Evolutionary conservation across 92 coral and sea anemone species (phyloP), one percentile per base, ranked within the genome.

Genomic region (Epizoanthus fatuus): DNA sequence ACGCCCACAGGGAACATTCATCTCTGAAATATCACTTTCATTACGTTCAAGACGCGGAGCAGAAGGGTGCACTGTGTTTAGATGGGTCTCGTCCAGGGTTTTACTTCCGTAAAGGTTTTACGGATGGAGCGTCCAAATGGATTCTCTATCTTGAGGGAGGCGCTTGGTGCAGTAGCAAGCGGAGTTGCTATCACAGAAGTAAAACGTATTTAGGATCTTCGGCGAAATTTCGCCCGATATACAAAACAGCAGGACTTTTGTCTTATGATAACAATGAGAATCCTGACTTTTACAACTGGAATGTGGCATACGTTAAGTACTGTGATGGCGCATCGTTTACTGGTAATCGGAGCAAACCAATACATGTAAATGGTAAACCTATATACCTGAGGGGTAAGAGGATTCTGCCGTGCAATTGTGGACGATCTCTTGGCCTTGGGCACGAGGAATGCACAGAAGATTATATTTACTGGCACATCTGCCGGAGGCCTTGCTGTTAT

Each of bases 291-390:
- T 88, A 93, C 90, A 81, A 95, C 93, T 97, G 99, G 99, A 95
- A 93, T 84, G 93, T 88, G 14, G 99, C 90, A 70, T 97, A 78
- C 60, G 87, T 97, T 63, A 89, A 90, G n/a, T 97, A 97, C 86
- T 97, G 99, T 63, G 99, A 97, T 66, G 99, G 99, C 2, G 92
- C 96, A 45, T 97, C 99, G 29, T 97, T 91, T 57, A 86, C 99
- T 1, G 99, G 99, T 29, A 95, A 91, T 72, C 87, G 99, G 56
- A 66, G 91, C 20, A 80, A 95, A n/a, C 96, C 99, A 0, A 86
- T 97, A 9, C 66, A 81, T 19, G 83, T 97, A 83, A 87, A 87
- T 15, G 95, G 90, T 0, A 81, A 75, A 19, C 59, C 80, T 63
- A 53, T 97, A 15, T 93, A 95, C 82, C 91, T 97, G 58, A 80